Conservation (phyloP, 2,888 invertebrate genomes). For the Xylocampa areola region DNA sequence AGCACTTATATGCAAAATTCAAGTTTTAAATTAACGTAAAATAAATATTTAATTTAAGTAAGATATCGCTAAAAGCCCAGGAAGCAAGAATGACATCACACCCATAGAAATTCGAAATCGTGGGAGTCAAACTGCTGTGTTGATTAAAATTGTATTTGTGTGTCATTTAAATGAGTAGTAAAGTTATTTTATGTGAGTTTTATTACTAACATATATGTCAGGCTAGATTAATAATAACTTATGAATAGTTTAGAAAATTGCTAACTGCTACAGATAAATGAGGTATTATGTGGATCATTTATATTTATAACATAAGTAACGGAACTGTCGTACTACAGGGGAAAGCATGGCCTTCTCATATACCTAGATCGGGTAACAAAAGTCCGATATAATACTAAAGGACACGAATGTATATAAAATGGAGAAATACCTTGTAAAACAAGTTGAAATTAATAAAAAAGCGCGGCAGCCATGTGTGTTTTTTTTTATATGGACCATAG, state of each 20-base stretch:
- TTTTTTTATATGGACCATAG: too few species aligned
- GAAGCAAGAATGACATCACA: slow-evolving; percentile 49
- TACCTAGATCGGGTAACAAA: too few species aligned
- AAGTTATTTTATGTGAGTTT: slow-evolving; percentile 35
- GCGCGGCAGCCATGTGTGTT: too few species aligned
- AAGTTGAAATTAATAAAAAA: too few species aligned
- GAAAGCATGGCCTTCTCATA: neutral
- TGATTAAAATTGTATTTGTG: slow-evolving; percentile 38
- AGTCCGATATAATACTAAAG: too few species aligned
- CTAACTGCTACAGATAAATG: neutral
- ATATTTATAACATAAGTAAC: neutral
- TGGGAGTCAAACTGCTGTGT: slow-evolving; percentile 45
- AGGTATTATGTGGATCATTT: neutral
- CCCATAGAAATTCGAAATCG: slow-evolving; percentile 54
- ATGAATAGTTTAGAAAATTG: neutral
- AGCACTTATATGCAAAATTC: slow-evolving; percentile 9
- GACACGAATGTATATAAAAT: too few species aligned
- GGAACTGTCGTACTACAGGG: neutral
- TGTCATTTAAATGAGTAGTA: slow-evolving; percentile 2
- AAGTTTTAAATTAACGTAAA: slow-evolving; percentile 30
- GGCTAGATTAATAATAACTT: neutral
- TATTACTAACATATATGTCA: slow-evolving; percentile 23
- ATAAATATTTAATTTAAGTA: slow-evolving; percentile 13
- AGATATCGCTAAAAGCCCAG: slow-evolving; percentile 42
- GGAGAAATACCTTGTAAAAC: too few species aligned